These are phyloP conservation scores for Platygyra sinensis DNA, from an alignment of 64 coral and sea anemone genomes.

Conservation along the genomic window DNA sequence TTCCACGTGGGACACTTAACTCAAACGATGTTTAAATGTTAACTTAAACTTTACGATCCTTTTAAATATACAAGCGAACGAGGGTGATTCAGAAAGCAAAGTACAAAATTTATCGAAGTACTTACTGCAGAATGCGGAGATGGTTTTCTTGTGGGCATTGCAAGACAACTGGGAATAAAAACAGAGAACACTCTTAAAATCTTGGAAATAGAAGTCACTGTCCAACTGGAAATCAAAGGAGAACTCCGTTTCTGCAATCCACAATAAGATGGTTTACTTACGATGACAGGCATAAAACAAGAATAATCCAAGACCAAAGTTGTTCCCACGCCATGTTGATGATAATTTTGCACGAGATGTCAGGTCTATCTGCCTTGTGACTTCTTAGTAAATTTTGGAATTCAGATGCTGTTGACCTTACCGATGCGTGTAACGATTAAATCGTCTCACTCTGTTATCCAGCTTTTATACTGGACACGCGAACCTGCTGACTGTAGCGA, in stretches of 20 bases:
- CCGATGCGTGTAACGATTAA: constrained; percentile 18
- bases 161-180: constrained; percentile 28
- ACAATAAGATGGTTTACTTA: background rate
- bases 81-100: background rate
- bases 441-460: constrained; percentile 5
- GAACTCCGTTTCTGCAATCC: background rate
- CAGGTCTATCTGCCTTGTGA: background rate
- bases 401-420: constrained; percentile 18
- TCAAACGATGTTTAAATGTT: background rate
- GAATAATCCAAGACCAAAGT: background rate
- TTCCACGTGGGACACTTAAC: background rate
- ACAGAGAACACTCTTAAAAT: constrained; percentile 9
- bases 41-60: background rate
- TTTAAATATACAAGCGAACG: constrained; percentile 23
- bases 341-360: background rate
- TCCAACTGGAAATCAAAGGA: background rate
- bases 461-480: background rate
- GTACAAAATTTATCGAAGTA: background rate
- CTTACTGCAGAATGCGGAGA: background rate
- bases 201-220: background rate
- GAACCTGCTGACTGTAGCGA: background rate
- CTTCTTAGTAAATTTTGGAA: constrained; percentile 5
- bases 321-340: constrained; percentile 10
- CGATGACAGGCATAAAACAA: constrained; percentile 12
- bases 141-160: background rate